Evolutionary conservation across 2,113 vertebrate species (phyloP), one percentile per base, ranked within the genome.

Genomic region (Phalacrocorax carbo): DNA sequence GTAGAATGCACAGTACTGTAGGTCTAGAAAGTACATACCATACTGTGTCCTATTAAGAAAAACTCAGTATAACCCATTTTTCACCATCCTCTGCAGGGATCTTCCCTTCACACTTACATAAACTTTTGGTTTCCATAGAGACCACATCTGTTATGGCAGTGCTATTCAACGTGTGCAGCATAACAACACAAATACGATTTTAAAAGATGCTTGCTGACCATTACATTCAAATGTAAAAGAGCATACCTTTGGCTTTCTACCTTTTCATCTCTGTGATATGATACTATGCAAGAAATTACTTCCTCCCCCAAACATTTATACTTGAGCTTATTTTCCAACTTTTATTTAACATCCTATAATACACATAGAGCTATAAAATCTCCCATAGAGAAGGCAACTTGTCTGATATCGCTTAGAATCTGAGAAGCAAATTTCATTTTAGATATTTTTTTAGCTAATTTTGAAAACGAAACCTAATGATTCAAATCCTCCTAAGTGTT

Each of bases 401-500:
- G 0, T 25, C 27, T 48, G 30, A 44, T 27, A 68, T 44, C 9
- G 21, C 57, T 85, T 44, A 54, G 11, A 72, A 79, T 16, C 11
- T 40, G 36, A 73, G 40, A 38, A 25, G 8, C 4, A 81, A 70
- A 82, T 79, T 62, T 90, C 29, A 96, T 91, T 97, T 95, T 85
- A 82, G 44, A 12, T 93, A 5, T 66, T 93, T 94, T 95, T 94
- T 88, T 72, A 75, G 25, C 57, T 90, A 76, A 80, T 80, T 92
- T 87, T 95, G 92, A 94, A 96, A 96, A 92, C 15, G n/a, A 90
- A 90, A 38, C 8, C 10, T 72, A 92, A 89, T 21, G 61, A 82
- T 80, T 77, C 42, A 78, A 60, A 92, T 52, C 61, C 36, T 94
- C 65, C 15, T 44, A 70, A 90, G 22, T 30, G 72, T 26, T 79